A percentile compares a stretch with the other conserved stretches of the same genome.
Evolutionary conservation across 2,797 vertebrate species (phyloP).

Genomic region (Saxicola maurus): DNA sequence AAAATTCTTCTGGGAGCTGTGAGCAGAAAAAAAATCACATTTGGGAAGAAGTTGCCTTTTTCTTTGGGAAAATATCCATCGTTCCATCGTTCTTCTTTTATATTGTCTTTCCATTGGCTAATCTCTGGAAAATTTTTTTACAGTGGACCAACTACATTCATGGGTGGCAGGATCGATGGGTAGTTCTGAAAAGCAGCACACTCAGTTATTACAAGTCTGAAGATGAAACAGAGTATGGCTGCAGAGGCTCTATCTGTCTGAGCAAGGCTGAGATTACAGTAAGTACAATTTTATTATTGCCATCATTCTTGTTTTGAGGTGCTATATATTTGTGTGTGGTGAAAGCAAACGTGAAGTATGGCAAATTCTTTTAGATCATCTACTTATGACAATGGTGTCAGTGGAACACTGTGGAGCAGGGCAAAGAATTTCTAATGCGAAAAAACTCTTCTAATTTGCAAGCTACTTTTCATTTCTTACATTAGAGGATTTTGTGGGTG

Average conservation of each 20-base stretch:
- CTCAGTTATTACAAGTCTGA: conserved; percentile 98
- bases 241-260: conserved; percentile 92
- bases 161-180: conserved; percentile 98
- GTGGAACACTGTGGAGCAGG: background rate
- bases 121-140: background rate
- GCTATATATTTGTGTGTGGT: background rate
- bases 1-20: background rate
- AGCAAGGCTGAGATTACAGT: conserved; percentile 96
- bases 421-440: background rate
- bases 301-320: background rate
- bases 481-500: background rate
- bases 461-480: background rate
- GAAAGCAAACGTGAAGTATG: background rate
- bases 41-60: background rate
- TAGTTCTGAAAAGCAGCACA: conserved; percentile 90
- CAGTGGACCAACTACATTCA: conserved; percentile 99
- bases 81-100: background rate
- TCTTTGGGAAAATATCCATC: background rate
- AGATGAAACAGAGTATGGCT: conserved; percentile 94
- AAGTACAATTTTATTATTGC: conserved; percentile 62
- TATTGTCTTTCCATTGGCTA: background rate
- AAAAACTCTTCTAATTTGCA: background rate
- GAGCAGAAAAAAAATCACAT: background rate
- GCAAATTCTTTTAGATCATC: background rate
- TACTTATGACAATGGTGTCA: background rate